phyloP scores from a whole-genome alignment of 1,140 invertebrate genomes.

The Heterodera carotae region DNA sequence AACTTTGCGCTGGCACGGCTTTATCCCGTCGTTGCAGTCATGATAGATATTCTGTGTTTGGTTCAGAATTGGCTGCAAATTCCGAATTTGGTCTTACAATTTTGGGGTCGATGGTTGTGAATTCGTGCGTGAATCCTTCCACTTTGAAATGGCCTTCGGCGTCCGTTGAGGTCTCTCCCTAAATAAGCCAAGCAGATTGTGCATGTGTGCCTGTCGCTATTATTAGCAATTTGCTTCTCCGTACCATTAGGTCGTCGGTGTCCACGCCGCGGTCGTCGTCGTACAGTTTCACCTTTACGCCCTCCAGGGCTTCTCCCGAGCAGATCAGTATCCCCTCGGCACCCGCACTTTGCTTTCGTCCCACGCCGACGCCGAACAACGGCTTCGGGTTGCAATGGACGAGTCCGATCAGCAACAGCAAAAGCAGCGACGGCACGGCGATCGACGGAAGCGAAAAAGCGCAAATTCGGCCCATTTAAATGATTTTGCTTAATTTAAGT shows the following conservation, averaged over 20 bases:
- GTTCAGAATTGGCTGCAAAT: conserved; percentile 11
- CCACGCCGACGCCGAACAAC: conserved; percentile 29
- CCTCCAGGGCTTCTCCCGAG: conserved; percentile 43
- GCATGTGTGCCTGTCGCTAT: background rate
- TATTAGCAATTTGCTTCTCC: background rate
- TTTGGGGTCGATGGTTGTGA: conserved; percentile 53
- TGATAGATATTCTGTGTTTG: conserved; percentile 47
- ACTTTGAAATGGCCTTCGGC: conserved; percentile 42
- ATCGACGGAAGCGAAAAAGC: conserved; percentile 1
- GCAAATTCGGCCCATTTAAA: background rate
- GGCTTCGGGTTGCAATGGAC: conserved; percentile 20
- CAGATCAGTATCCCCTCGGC: conserved; percentile 38
- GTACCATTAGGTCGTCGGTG: conserved; percentile 47
- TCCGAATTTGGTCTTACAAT: background rate
- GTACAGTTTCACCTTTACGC: conserved; percentile 47
- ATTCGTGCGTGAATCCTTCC: conserved; percentile 47
- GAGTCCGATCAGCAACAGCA: background rate
- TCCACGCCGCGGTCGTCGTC: conserved; percentile 52
- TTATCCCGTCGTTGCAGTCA: conserved; percentile 43
- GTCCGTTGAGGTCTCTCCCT: conserved; percentile 36
- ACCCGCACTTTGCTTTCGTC: conserved; percentile 36
- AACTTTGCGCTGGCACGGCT: conserved; percentile 54
- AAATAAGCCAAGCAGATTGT: background rate
- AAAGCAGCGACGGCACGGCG: background rate
- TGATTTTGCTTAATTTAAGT: background rate